Conservation (phyloP, 2,797 vertebrate genomes). For the Xiphorhynchus erythropygius region DNA sequence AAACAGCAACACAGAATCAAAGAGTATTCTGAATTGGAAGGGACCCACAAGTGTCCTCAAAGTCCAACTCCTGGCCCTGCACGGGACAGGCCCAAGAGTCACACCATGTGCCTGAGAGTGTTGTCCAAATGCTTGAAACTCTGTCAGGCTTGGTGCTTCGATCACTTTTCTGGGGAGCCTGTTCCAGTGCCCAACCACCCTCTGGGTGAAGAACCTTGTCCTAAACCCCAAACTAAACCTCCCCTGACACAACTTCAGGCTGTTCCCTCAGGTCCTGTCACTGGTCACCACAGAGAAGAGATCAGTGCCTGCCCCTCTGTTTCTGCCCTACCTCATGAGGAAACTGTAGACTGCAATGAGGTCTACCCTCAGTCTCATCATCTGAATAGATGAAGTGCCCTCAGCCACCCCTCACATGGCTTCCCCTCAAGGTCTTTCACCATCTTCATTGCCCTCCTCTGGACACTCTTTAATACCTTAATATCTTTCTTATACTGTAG, state of each 20-base stretch:
- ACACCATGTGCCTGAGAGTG: accelerated
- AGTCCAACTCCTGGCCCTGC: neutral
- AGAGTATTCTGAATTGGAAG: neutral
- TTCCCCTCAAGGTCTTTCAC: neutral
- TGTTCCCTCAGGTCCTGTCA: accelerated
- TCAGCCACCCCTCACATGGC: accelerated
- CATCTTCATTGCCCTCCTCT: neutral
- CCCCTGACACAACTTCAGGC: too few relatives aligned
- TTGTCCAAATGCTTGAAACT: neutral
- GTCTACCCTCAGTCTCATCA: neutral
- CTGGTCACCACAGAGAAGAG: neutral
- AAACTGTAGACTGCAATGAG: accelerated
- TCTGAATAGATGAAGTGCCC: neutral
- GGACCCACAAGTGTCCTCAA: too few relatives aligned
- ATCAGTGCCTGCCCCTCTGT: neutral
- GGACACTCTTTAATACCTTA: neutral
- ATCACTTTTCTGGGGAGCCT: neutral
- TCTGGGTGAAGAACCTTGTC: neutral
- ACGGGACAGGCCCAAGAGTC: neutral
- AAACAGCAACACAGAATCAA: neutral
- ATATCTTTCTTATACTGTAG: neutral
- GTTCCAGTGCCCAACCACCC: neutral
- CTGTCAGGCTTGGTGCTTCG: neutral
- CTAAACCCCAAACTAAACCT: neutral
- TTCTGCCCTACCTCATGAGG: accelerated